phyloP scores from a whole-genome alignment of 2,113 vertebrate genomes.

The Isichthys henryi region DNA sequence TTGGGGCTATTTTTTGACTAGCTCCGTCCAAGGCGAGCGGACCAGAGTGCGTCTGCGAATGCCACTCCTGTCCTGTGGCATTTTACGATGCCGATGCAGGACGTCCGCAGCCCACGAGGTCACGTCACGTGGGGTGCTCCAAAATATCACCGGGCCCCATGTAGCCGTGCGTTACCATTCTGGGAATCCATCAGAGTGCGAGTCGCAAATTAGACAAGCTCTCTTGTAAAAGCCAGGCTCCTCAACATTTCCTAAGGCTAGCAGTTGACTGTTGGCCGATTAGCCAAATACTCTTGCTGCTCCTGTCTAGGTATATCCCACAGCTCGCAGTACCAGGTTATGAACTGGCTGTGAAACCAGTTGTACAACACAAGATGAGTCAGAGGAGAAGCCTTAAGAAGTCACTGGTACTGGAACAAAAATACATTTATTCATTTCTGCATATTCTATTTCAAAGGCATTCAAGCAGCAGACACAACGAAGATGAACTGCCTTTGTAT shows the following conservation, averaged over 20 bases:
- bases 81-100: conserved; percentile 40
- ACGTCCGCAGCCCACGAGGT: conserved; percentile 9
- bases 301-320: background rate
- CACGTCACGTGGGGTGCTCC: background rate
- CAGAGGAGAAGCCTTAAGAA: background rate
- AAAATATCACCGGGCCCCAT: background rate
- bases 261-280: background rate
- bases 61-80: conserved; percentile 48
- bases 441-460: background rate
- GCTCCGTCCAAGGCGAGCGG: conserved; percentile 17
- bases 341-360: background rate
- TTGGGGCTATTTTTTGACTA: conserved; percentile 25
- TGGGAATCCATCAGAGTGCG: conserved; percentile 1
- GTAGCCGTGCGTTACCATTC: background rate
- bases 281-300: background rate
- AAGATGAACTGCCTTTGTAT: background rate
- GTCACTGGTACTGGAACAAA: background rate
- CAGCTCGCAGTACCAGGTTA: background rate
- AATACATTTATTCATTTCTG: background rate
- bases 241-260: background rate
- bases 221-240: background rate
- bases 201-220: background rate
- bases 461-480: background rate
- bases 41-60: conserved; percentile 24
- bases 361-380: background rate